Evolutionary conservation across 1,140 invertebrate genomes (phyloP), one percentile per base, ranked within the genome.

Genomic region (Dreissena polymorpha): DNA sequence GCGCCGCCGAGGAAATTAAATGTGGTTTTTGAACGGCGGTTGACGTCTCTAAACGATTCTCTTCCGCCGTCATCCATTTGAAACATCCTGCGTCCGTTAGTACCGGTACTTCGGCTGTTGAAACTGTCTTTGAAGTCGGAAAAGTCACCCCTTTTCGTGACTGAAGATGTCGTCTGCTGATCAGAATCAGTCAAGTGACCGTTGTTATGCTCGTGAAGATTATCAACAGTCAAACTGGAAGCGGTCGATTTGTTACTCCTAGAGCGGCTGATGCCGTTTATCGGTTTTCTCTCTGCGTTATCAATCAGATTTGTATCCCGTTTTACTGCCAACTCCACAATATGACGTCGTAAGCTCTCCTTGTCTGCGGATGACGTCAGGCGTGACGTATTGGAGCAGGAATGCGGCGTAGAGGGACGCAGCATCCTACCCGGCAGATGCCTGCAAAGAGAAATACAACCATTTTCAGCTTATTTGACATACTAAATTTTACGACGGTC

Each of bases 281-380:
- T 39, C 39, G 8, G 39, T 39, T 39, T 39, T 39, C 39, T 39
- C 39, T 39, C 39, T 8, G 39, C 39, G 39, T 39, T 39, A 39
- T 39, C 8, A 8, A 8, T 39, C 39, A 39, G 39, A 39, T 39
- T 39, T 8, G 39, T 39, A 39, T 83, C 72, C 18, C 65, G 50
- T 39, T 83, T 76, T 7, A 70, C 25, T 12, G 74, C 81, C 10
- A 83, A 68, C 29, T 68, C 81, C 14, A 83, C 81, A 51, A 83
- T 83, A 64, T 83, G 81, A 16, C 81, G 73, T 39, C 81, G 25
- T 21, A 83, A 2, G 39, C 39, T 77, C 53, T 83, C 81, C 50
- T 76, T 83, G 13, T 76, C 74, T 0, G 55, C 55, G 25, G 73
- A 68, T 53, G 73, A 64, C 18, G 67, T 60, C 27, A 60, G 72